Conservation (phyloP, 2,797 vertebrate genomes). For the Pantherophis vulpinus region DNA sequence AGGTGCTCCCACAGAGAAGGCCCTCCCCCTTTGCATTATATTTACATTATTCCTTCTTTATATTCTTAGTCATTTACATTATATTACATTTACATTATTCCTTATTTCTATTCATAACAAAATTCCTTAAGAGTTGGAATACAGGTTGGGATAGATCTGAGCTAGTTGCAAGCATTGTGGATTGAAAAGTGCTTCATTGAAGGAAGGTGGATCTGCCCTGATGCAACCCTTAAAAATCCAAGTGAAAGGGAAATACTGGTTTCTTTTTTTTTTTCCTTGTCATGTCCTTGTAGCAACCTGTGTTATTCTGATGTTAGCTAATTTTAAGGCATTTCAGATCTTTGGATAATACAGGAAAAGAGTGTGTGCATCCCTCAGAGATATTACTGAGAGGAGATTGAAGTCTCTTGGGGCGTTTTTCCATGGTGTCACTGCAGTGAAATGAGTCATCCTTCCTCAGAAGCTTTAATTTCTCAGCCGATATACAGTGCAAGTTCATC, state of each 20-base stretch:
- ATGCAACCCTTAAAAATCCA: background rate
- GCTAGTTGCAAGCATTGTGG: background rate
- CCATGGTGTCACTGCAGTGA: constrained; percentile 43
- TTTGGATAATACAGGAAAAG: background rate
- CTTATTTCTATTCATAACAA: background rate
- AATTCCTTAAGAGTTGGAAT: background rate
- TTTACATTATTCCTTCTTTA: background rate
- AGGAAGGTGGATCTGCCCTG: background rate
- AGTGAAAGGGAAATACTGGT: background rate
- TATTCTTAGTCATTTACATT: background rate
- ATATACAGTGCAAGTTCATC: constrained; percentile 19
- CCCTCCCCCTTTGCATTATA: background rate
- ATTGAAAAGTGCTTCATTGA: background rate
- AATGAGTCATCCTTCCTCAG: constrained; percentile 62
- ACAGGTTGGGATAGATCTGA: background rate
- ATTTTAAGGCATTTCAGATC: background rate
- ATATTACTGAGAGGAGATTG: background rate
- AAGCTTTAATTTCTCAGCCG: constrained; percentile 12
- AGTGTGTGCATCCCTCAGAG: background rate
- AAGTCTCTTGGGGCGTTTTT: background rate
- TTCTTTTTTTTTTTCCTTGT: background rate
- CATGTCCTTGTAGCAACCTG: background rate
- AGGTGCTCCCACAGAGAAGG: too few relatives aligned
- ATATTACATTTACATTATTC: background rate
- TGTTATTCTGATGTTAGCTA: background rate